Evolutionary conservation across 2,888 invertebrate genomes (phyloP), one percentile per base, ranked within the genome.

Genomic region (Apodemia hepburni): DNA sequence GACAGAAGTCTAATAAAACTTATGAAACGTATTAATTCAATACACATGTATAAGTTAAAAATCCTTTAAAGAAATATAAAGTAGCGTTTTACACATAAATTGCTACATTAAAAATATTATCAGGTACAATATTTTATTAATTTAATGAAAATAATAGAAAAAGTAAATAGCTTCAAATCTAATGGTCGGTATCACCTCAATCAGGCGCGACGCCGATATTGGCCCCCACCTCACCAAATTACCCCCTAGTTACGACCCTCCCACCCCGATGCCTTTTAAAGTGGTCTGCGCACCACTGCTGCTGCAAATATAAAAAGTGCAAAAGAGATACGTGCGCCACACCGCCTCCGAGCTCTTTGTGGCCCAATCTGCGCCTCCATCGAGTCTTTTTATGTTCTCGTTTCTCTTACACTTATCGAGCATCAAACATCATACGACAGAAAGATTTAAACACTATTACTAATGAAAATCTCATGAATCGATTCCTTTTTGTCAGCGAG

Each of bases 321-420:
- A 88, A 89, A 89, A 89, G 83, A 82, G 81, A 75, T 79, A 79
- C 79, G 82, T 79, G 78, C 82, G 81, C 78, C 79, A 84, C 82
- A 87, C 87, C 87, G 87, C 89, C 91, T 90, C 85, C 76, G 82
- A 84, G 84, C 89, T 88, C 91, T 91, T 91, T 91, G 91, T 91
- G 89, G 89, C 87, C 87, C 89, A 88, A 89, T 88, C 90, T 90
- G 78, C 82, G 79, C 89, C 89, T 87, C 76, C 78, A 73, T 88
- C 87, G 83, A 85, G 80, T 84, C 84, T 89, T 89, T 90, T 88
- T 90, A 85, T 84, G 78, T 78, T 73, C 76, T 74, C 81, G 84
- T 82, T 83, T 84, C 89, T 87, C 84, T 86, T 87, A 87, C 87
- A 87, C 80, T 81, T 84, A 87, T 86, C 84, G 84, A 85, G 84